Base-by-base conservation (phyloP, 2,797 vertebrate genomes). In the Microhierax caerulescens region DNA sequence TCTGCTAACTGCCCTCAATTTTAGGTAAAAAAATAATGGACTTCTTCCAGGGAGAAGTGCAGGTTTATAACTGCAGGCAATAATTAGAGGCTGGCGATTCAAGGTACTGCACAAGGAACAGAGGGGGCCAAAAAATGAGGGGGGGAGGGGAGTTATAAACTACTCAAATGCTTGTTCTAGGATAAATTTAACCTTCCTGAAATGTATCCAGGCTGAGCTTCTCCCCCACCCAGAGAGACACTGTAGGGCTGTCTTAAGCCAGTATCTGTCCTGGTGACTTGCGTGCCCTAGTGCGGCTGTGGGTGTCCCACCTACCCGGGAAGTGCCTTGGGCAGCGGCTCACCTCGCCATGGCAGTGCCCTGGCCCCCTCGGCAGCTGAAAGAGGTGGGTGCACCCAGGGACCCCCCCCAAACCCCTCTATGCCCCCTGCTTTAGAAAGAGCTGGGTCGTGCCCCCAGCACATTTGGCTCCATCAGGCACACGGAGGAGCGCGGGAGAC, bases 61-160 rank as follows among this genome's bases (percentile, higher is more conserved):
- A 37, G 94, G 73, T 75, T 95, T 92, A 4, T 91, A 84, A 70
- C 93, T 78, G 90, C 80, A 90, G 90, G 95, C 92, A 93, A 14
- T 96, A 96, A 96, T 94, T 93, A 95, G 57, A 93, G 85, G 69
- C 79, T 95, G 93, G 88, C 92, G 90, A 95, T 65, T 86, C 92
- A 90, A 93, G 76, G 88, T 64, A 50, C 65, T 78, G 69, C 61
- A 78, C 92, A 77, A 95, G 64, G 43, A 92, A 45, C 5, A 6
- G 57, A 4, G 11, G 17, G 9, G 30, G 25, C 45, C 36, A 34
- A 45, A 72, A 77, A 45, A 73, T 63, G 53, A 30, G 37, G 45
- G 79, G 85, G 27, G 48, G 74, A 60, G 30, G 17, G 41, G 8
- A 78, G 43, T 57, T 88, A 69, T 21, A 72, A 90, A 84, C 41